These are phyloP conservation scores for Thumatha senex DNA, from an alignment of 2,888 invertebrate species.

Conservation along the genomic window DNA sequence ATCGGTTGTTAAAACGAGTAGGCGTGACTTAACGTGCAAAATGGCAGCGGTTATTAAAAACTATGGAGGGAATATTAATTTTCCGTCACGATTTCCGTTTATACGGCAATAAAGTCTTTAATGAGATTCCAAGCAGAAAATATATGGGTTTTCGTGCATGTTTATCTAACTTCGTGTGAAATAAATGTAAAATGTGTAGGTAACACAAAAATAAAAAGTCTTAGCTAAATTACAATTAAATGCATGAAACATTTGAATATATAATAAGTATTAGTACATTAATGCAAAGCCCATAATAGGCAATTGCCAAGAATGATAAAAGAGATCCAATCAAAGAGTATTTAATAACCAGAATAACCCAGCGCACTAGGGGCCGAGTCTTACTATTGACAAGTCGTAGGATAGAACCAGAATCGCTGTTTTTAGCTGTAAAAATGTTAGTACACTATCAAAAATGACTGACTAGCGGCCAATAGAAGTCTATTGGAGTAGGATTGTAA, in stretches of 20 bases:
- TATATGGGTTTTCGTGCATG: slow-evolving; percentile 9
- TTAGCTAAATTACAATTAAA: not conserved
- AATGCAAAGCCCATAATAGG: too few relatives aligned
- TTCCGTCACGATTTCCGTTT: slow-evolving; percentile 40
- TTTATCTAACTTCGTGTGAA: slow-evolving; percentile 12
- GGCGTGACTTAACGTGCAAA: slow-evolving; percentile 44
- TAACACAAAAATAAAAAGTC: not conserved
- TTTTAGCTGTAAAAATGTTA: too few relatives aligned
- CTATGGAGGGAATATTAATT: slow-evolving; percentile 40
- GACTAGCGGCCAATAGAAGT: too few relatives aligned
- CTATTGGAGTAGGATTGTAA: too few relatives aligned
- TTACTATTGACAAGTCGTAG: too few relatives aligned
- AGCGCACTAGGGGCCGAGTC: too few relatives aligned
- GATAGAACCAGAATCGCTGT: too few relatives aligned
- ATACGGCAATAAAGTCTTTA: slow-evolving; percentile 27
- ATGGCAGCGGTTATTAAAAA: slow-evolving; percentile 52
- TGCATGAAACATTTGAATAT: not conserved
- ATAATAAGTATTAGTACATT: too few relatives aligned
- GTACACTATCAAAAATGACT: too few relatives aligned
- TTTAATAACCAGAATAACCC: too few relatives aligned
- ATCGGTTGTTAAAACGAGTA: slow-evolving; percentile 5
- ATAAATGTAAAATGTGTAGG: not conserved
- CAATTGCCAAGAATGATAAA: too few relatives aligned
- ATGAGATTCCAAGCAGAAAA: slow-evolving; percentile 18
- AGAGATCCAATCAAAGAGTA: too few relatives aligned